Conservation (phyloP, 2,888 invertebrate genomes). For the Netelia virgata region DNA sequence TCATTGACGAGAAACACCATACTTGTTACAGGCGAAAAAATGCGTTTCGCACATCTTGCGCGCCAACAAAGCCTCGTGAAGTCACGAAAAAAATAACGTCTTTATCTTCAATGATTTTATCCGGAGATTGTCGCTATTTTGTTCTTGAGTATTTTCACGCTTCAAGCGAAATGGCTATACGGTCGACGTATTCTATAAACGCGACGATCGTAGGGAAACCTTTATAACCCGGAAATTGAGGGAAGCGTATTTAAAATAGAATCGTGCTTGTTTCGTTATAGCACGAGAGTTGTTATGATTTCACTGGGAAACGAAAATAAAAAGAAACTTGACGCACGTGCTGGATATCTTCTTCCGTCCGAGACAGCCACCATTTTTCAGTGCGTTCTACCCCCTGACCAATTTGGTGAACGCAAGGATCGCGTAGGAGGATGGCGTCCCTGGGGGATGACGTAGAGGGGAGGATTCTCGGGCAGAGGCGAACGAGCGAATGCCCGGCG, state of each 20-base stretch:
- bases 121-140: slow-evolving; percentile 11
- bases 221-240: slow-evolving; percentile 27
- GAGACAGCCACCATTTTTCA: slow-evolving; percentile 66
- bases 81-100: slow-evolving; percentile 19
- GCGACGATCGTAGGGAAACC: slow-evolving; percentile 8
- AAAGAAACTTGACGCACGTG: slow-evolving; percentile 47
- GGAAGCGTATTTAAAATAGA: slow-evolving; percentile 18
- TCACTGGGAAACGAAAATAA: slow-evolving; percentile 42
- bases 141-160: slow-evolving; percentile 28
- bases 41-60: background rate
- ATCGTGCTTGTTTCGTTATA: background rate
- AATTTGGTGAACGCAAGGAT: slow-evolving; percentile 62
- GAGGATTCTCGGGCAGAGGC: slow-evolving; percentile 49
- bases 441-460: slow-evolving; percentile 56
- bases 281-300: slow-evolving; percentile 42
- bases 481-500: slow-evolving; percentile 49
- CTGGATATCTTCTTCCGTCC: slow-evolving; percentile 43
- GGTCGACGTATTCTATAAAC: slow-evolving; percentile 43
- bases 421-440: slow-evolving; percentile 57
- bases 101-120: slow-evolving; percentile 33
- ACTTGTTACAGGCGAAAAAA: background rate
- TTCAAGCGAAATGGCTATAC: slow-evolving; percentile 5
- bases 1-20: slow-evolving; percentile 54
- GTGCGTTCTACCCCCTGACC: slow-evolving; percentile 63
- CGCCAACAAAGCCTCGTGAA: background rate